These are phyloP conservation scores for Ypsolopha sequella DNA, from an alignment of 2,888 invertebrate genomes.

Conservation along the genomic window DNA sequence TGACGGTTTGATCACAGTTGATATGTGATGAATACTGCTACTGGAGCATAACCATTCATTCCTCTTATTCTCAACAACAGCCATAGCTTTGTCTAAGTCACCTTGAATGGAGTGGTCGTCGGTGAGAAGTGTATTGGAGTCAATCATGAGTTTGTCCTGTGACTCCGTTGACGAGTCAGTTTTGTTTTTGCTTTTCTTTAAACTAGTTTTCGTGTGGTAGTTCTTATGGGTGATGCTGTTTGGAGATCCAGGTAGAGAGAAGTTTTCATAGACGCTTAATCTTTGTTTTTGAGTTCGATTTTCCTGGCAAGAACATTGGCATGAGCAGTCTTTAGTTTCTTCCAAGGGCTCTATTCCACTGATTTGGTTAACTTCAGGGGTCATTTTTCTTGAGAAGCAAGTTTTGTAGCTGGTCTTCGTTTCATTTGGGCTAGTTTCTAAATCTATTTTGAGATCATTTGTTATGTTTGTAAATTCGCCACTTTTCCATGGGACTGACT, in stretches of 20 bases:
- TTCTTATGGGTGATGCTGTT: slow-evolving; percentile 46
- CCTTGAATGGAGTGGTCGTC: slow-evolving; percentile 21
- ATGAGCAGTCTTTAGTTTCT: slow-evolving; percentile 16
- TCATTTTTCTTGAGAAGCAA: slow-evolving; percentile 30
- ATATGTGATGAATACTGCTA: slow-evolving; percentile 9
- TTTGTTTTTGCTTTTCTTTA: slow-evolving; percentile 27
- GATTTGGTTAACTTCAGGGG: slow-evolving; percentile 28
- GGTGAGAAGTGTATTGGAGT: slow-evolving; percentile 22
- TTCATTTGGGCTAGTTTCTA: slow-evolving; percentile 19
- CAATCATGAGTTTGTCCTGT: slow-evolving; percentile 13
- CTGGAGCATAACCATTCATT: slow-evolving; percentile 46
- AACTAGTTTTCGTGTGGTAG: slow-evolving; percentile 43
- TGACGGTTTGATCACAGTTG: slow-evolving; percentile 20
- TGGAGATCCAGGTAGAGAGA: slow-evolving; percentile 55
- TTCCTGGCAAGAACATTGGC: slow-evolving; percentile 8
- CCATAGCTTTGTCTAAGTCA: slow-evolving; percentile 42
- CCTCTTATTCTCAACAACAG: slow-evolving; percentile 47
- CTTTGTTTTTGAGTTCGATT: slow-evolving; percentile 19
- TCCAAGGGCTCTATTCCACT: slow-evolving; percentile 43
- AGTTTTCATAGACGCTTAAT: slow-evolving; percentile 49
- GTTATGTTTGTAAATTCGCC: slow-evolving; percentile 27
- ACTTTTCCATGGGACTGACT: slow-evolving; percentile 32
- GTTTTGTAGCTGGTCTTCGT: slow-evolving; percentile 41
- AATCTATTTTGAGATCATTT: slow-evolving; percentile 30
- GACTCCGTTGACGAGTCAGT: slow-evolving; percentile 11